Evolutionary conservation across 2,888 invertebrate genomes (phyloP).

Genomic region (Pyralis farinalis): DNA sequence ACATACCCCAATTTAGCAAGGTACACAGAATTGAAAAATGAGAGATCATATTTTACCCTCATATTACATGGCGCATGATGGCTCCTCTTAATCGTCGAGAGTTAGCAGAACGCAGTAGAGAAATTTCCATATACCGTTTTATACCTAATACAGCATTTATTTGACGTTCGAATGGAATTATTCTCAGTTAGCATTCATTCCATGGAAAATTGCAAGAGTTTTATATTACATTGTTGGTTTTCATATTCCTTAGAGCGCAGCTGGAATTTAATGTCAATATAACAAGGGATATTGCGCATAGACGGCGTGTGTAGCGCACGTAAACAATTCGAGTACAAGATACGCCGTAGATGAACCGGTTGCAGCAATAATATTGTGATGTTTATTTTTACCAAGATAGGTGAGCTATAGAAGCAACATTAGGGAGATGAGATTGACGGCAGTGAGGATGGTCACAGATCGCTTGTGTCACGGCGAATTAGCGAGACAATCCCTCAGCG

Average conservation of each 20-base stretch:
- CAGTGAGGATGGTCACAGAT: conserved; percentile 24
- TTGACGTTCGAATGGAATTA: neutral
- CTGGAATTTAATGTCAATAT: conserved; percentile 18
- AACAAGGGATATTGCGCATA: conserved; percentile 13
- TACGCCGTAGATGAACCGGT: neutral
- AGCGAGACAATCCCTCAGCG: conserved; percentile 67
- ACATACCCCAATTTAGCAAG: neutral
- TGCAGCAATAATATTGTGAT: conserved; percentile 14
- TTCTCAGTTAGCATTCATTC: conserved; percentile 6
- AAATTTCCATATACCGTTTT: conserved; percentile 6
- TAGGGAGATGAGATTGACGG: conserved; percentile 11
- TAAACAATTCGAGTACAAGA: conserved; percentile 12
- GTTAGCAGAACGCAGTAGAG: neutral
- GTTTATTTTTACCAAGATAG: conserved; percentile 23
- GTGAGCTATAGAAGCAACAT: conserved; percentile 23
- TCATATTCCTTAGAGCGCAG: conserved; percentile 6
- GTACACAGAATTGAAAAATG: conserved; percentile 1
- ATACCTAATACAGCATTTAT: conserved; percentile 5
- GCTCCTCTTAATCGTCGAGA: conserved; percentile 3
- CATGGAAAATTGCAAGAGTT: conserved; percentile 6
- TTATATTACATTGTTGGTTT: conserved; percentile 2
- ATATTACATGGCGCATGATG: neutral
- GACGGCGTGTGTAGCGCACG: conserved; percentile 1
- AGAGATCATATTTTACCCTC: conserved; percentile 1
- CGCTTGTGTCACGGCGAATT: conserved; percentile 51